Evolutionary conservation across 2,113 vertebrate species (phyloP), one percentile per base, ranked within the genome.

Genomic region (Plestiodon gilberti): DNA sequence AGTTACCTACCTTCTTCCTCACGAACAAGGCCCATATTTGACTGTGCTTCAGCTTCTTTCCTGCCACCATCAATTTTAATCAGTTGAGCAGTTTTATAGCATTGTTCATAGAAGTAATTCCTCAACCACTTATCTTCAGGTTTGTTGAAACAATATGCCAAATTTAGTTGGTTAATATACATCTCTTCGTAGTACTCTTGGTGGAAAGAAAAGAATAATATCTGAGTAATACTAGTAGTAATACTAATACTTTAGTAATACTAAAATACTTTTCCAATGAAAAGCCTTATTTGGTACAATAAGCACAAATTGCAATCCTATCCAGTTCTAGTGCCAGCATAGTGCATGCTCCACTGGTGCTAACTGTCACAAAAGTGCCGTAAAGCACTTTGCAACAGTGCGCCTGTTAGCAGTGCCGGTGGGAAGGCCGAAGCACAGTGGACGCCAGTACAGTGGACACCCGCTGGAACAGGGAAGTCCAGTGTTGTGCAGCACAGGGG

Each of bases 121-220:
- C 97, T 95, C 71, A 98, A 91, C 97, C 97, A 97, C 87, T 94
- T 95, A 84, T 98, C 97, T 79, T 96, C 97, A n/a, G 93, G 25
- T 6, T 95, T 95, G 59, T 64, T 93, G 92, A 98, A 98, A 91
- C 90, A 97, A 88, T 89, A 95, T 75, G 97, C 97, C 94, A 98
- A 91, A 59, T 90, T 90, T 13, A 97, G 93, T 81, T 97, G 94
- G 92, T 95, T 97, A 86, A 96, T 92, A n/a, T 97, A 98, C 6
- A 97, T 92, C 4, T 97, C 93, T 71, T 95, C 96, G 78, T 96
- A 94, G 83, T n/a, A 86, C 55, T 93, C 97, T 96, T 89, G 89
- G 69, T 87, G 91, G 89, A 94, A 90, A 86, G 80, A 90, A 84
- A 18, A 57, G 25, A 35, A 62, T 8, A 52, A 65, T 18, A 81